These are phyloP conservation scores for Dascillus cervinus DNA, from an alignment of 2,888 invertebrate genomes.

Conservation along the genomic window DNA sequence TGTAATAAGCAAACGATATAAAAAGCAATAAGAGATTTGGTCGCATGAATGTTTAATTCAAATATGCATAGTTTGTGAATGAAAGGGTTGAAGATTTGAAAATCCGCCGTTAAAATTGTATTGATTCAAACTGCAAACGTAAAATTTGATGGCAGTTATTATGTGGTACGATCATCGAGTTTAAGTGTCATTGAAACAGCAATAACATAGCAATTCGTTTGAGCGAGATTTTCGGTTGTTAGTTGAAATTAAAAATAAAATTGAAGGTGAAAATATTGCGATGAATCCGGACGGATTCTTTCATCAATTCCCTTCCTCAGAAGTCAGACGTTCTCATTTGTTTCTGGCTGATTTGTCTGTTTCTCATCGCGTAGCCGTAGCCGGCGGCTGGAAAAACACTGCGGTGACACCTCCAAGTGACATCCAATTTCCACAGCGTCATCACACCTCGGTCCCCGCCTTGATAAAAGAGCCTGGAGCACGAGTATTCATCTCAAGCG, in stretches of 20 bases:
- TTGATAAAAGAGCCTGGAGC: constrained; percentile 25
- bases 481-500: constrained; percentile 30
- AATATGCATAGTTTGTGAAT: too few relatives aligned
- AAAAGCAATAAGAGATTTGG: too few relatives aligned
- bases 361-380: constrained; percentile 31
- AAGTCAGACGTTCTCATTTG: constrained; percentile 31
- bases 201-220: constrained; percentile 37
- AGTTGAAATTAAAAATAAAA: constrained; percentile 13
- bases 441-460: constrained; percentile 32
- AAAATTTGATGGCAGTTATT: constrained; percentile 38
- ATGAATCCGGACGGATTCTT: too few relatives aligned
- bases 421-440: constrained; percentile 45
- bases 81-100: constrained; percentile 33
- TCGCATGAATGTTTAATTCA: too few relatives aligned
- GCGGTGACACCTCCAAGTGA: constrained; percentile 45
- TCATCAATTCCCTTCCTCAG: constrained; percentile 21
- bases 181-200: constrained; percentile 34
- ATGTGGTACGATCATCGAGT: constrained; percentile 35
- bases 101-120: constrained; percentile 29
- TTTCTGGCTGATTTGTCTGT: constrained; percentile 43
- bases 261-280: constrained; percentile 3
- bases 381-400: constrained; percentile 41
- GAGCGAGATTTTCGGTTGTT: constrained; percentile 32
- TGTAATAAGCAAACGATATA: too few relatives aligned
- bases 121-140: constrained; percentile 36